A percentile compares a stretch with the other conserved stretches of the same genome.
Conservation (phyloP, 2,888 invertebrate genomes). For the Cataglyphis rosenhaueri region DNA sequence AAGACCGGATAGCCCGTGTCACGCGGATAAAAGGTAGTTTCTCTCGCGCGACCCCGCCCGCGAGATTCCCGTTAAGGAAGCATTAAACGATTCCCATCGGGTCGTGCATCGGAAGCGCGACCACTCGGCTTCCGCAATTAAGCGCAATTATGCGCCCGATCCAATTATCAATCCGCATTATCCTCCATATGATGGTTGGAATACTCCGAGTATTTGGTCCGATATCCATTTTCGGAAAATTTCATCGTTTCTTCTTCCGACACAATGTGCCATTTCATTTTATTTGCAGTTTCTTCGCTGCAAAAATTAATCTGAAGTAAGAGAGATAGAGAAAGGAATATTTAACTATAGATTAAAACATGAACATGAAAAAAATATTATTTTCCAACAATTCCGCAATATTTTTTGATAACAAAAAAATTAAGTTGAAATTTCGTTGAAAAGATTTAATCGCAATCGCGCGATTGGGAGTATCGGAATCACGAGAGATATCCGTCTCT, state of each 20-base stretch:
- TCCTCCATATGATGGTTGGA: neutral
- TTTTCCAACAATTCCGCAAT: neutral
- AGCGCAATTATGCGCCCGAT: slow-evolving; percentile 18
- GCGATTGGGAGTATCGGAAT: neutral
- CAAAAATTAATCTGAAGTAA: neutral
- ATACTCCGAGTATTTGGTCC: neutral
- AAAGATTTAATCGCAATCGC: neutral
- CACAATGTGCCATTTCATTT: neutral
- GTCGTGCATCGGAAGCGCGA: slow-evolving; percentile 40
- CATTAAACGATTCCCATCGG: slow-evolving; percentile 47
- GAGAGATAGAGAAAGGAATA: neutral
- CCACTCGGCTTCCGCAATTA: slow-evolving; percentile 42
- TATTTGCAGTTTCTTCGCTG: neutral
- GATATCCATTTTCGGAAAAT: neutral
- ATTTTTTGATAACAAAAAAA: neutral
- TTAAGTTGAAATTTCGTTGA: neutral
- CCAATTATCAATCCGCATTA: slow-evolving; percentile 29
- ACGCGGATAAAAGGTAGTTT: slow-evolving; percentile 19
- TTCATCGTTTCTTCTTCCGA: neutral
- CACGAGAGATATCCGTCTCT: slow-evolving; percentile 4
- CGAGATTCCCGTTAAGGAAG: slow-evolving; percentile 43
- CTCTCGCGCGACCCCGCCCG: slow-evolving; percentile 18
- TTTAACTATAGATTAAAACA: neutral
- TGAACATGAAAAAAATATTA: neutral
- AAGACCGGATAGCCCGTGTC: slow-evolving; percentile 12